These are phyloP conservation scores for Falco novaeseelandiae DNA, from an alignment of 2,797 vertebrate genomes.

Conservation along the genomic window DNA sequence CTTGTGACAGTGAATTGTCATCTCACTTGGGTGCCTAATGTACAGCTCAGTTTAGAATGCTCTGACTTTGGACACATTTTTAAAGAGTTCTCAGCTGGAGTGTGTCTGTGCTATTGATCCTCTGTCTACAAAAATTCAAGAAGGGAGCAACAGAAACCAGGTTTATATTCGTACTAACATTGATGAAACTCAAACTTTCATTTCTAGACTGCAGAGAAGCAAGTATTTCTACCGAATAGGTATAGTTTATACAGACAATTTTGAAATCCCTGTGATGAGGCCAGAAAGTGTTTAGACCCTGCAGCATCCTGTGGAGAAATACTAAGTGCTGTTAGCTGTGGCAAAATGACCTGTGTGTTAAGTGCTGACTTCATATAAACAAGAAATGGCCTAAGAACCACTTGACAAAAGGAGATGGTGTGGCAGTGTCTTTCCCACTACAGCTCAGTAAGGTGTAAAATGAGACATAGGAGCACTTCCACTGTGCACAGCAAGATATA, in stretches of 20 bases:
- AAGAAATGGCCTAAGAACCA: constrained; percentile 29
- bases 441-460: constrained; percentile 21
- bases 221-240: not conserved
- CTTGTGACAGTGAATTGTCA: constrained; percentile 1
- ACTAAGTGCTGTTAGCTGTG: not conserved
- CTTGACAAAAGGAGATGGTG: constrained; percentile 35
- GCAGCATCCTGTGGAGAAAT: constrained; percentile 45
- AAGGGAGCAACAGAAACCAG: not conserved
- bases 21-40: constrained; percentile 15
- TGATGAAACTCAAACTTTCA: not conserved
- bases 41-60: not conserved
- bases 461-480: not conserved
- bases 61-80: not conserved
- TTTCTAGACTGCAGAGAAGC: not conserved
- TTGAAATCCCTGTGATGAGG: constrained; percentile 32
- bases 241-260: constrained; percentile 27
- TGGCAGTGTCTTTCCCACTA: constrained; percentile 1
- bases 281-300: constrained; percentile 37
- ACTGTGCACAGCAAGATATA: not conserved
- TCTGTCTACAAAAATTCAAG: not conserved
- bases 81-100: constrained; percentile 28
- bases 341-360: constrained; percentile 50
- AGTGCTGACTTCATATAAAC: constrained; percentile 61
- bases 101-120: constrained; percentile 5
- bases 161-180: not conserved